Evolutionary conservation across 2,113 vertebrate species (phyloP).

Genomic region (Cairina moschata): DNA sequence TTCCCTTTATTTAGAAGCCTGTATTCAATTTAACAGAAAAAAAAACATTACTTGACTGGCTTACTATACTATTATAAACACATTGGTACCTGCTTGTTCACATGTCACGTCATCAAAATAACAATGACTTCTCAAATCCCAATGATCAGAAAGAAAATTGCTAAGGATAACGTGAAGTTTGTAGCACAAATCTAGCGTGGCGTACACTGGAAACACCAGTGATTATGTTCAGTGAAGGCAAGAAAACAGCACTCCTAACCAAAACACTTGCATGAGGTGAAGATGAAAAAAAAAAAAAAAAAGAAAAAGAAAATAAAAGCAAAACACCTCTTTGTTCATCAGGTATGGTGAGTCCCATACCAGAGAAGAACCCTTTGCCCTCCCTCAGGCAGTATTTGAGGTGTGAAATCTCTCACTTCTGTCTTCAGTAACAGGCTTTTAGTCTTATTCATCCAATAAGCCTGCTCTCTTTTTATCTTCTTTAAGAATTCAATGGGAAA

Average conservation of each 20-base stretch:
- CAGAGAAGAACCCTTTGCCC: neutral
- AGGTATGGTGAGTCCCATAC: neutral
- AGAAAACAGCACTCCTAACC: neutral
- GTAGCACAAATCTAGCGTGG: neutral
- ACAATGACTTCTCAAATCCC: neutral
- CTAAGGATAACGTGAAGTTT: fast-evolving
- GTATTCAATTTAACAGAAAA: neutral
- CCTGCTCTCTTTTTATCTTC: neutral
- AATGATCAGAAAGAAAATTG: neutral
- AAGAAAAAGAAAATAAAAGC: neutral
- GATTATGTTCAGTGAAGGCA: neutral
- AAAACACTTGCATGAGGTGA: fast-evolving
- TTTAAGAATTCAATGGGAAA: neutral
- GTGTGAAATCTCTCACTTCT: neutral
- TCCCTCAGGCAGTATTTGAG: neutral
- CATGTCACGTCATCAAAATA: neutral
- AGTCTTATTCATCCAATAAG: neutral
- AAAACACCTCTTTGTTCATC: neutral
- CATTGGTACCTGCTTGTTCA: neutral
- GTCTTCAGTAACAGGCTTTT: fast-evolving
- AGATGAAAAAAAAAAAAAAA: neutral
- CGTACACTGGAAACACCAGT: neutral
- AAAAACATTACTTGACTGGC: neutral
- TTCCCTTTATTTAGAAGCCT: neutral
- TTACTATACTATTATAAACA: neutral